phyloP scores from a whole-genome alignment of 1,140 invertebrate species.

The Argopecten irradians region DNA sequence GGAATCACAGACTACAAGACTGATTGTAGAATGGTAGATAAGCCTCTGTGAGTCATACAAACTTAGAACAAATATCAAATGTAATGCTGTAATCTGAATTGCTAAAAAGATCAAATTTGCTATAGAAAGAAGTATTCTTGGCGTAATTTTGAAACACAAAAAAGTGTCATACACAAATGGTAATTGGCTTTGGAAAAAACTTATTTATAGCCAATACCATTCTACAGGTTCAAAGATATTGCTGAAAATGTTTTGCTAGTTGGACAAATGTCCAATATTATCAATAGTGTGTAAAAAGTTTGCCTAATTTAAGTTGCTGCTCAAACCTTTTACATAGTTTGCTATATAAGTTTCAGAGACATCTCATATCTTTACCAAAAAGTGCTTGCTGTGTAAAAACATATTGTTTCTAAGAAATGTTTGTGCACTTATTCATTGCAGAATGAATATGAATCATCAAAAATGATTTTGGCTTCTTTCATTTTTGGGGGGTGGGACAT shows the following conservation, averaged over 20 bases:
- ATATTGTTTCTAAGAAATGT: neutral
- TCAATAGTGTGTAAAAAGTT: too few relatives aligned
- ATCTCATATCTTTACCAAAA: neutral
- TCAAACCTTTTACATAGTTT: neutral
- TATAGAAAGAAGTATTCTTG: neutral
- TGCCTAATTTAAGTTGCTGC: neutral
- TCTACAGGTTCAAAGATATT: neutral
- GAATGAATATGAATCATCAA: neutral
- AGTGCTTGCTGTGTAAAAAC: constrained; percentile 6
- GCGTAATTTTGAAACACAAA: neutral
- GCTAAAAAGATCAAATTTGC: constrained; percentile 9
- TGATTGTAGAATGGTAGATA: neutral
- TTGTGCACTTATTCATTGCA: neutral
- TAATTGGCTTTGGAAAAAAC: neutral
- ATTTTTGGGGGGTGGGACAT: too few relatives aligned
- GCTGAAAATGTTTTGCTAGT: neutral
- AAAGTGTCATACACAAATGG: neutral
- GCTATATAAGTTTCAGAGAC: neutral
- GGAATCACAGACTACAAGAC: neutral
- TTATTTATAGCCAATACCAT: too few relatives aligned
- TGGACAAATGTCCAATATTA: neutral
- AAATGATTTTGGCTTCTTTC: neutral
- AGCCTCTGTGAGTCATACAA: neutral
- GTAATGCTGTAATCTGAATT: neutral
- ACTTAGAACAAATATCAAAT: neutral